Percentiles rank a stretch among this genome's conserved stretches.
phyloP scores from a whole-genome alignment of 2,797 vertebrate species.

The Hydrolagus colliei region DNA sequence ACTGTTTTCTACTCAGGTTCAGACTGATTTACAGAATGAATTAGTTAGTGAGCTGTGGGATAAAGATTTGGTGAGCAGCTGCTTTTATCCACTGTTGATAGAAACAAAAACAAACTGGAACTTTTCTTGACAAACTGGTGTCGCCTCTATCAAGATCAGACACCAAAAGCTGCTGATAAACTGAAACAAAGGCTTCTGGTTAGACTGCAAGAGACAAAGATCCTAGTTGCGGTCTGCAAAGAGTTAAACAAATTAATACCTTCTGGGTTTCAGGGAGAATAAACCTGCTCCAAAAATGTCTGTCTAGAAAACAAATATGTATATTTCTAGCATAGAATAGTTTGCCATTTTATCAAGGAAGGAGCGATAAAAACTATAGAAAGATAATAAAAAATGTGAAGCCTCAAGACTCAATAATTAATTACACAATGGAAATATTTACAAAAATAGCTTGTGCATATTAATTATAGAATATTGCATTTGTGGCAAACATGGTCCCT shows the following conservation, averaged over 20 bases:
- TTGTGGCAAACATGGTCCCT: no score
- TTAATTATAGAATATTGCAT: no score
- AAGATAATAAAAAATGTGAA: no score
- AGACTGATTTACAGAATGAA: neutral
- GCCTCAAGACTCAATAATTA: no score
- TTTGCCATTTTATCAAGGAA: no score
- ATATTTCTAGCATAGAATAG: no score
- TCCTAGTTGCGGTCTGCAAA: neutral
- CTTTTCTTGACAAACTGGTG: neutral
- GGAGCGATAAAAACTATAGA: no score
- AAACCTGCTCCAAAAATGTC: neutral
- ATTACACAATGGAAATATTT: no score
- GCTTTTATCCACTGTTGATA: neutral
- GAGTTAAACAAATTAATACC: neutral
- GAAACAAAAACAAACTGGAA: neutral
- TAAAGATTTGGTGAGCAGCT: no score
- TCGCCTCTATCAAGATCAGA: neutral
- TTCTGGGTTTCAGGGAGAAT: neutral
- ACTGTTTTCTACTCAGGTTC: neutral
- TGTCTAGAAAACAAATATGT: neutral
- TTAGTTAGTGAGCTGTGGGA: no score
- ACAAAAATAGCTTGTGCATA: no score
- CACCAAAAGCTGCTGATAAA: neutral
- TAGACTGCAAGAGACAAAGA: neutral
- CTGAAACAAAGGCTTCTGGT: neutral